Conservation (phyloP, 2,113 vertebrate species). For the Eleginops maclovinus region DNA sequence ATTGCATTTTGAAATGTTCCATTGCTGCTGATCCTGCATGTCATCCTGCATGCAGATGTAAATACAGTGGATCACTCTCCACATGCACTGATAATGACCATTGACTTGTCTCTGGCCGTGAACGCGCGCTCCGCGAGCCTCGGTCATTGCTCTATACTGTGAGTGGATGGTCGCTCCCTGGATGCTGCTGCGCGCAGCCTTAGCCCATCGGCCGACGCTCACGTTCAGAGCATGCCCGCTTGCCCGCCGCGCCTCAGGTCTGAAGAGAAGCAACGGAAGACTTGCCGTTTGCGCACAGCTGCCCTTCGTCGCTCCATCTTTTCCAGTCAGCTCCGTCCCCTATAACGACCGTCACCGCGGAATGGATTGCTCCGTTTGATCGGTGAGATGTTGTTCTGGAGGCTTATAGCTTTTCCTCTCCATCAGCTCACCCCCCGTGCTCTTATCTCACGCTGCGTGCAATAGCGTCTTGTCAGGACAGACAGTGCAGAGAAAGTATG, state of each 20-base stretch:
- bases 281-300: slow-evolving; percentile 50
- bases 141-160: slow-evolving; percentile 67
- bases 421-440: slow-evolving; percentile 40
- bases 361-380: slow-evolving; percentile 73
- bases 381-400: slow-evolving; percentile 67
- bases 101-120: slow-evolving; percentile 72
- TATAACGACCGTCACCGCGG: slow-evolving; percentile 29
- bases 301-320: slow-evolving; percentile 5
- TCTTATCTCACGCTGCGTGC: slow-evolving; percentile 36
- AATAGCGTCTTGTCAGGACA: slow-evolving; percentile 40
- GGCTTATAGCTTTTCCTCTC: slow-evolving; percentile 49
- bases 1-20: slow-evolving; percentile 26
- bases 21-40: slow-evolving; percentile 37
- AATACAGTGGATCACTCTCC: slow-evolving; percentile 64
- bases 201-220: slow-evolving; percentile 46
- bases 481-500: slow-evolving; percentile 68
- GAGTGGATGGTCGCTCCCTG: slow-evolving; percentile 76
- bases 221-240: slow-evolving; percentile 60
- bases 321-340: slow-evolving; percentile 24
- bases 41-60: slow-evolving; percentile 52
- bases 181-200: slow-evolving; percentile 66
- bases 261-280: slow-evolving; percentile 46
- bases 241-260: slow-evolving; percentile 48
- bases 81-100: slow-evolving; percentile 72
- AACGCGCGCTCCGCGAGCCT: slow-evolving; percentile 72